Evolutionary conservation across 2,888 invertebrate species (phyloP).

Genomic region (Eupithecia subfuscata): DNA sequence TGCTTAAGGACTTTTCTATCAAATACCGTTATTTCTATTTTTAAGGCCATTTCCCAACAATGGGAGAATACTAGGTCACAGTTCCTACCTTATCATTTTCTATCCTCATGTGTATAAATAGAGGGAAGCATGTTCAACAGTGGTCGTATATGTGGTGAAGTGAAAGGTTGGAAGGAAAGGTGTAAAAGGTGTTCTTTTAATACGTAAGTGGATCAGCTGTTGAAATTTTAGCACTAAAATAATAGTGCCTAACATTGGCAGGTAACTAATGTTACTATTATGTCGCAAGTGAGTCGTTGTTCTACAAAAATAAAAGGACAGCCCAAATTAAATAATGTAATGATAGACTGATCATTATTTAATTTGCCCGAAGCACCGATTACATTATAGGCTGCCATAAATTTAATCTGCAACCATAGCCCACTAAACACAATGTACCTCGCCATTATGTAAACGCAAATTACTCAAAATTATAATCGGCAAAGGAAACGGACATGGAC

Average conservation of each 20-base stretch:
- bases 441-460: constrained; percentile 35
- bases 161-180: neutral
- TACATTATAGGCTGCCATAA: neutral
- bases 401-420: constrained; percentile 6
- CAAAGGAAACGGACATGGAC: constrained; percentile 46
- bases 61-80: neutral
- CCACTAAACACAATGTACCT: neutral
- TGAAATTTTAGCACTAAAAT: neutral
- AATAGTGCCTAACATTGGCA: neutral
- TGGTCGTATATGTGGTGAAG: neutral
- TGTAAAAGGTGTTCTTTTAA: neutral
- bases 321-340: neutral
- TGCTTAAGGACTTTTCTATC: neutral
- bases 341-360: constrained; percentile 1
- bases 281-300: neutral
- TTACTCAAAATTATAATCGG: constrained; percentile 31
- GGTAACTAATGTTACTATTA: neutral
- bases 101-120: no score
- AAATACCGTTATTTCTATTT: neutral
- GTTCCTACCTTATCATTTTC: no score
- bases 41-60: neutral
- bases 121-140: neutral
- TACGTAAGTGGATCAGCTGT: neutral
- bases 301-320: neutral
- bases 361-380: constrained; percentile 5